Evolutionary conservation across 1,140 invertebrate genomes (phyloP), one percentile per base, ranked within the genome.

Genomic region (Ceratoteleas bidentatus): DNA sequence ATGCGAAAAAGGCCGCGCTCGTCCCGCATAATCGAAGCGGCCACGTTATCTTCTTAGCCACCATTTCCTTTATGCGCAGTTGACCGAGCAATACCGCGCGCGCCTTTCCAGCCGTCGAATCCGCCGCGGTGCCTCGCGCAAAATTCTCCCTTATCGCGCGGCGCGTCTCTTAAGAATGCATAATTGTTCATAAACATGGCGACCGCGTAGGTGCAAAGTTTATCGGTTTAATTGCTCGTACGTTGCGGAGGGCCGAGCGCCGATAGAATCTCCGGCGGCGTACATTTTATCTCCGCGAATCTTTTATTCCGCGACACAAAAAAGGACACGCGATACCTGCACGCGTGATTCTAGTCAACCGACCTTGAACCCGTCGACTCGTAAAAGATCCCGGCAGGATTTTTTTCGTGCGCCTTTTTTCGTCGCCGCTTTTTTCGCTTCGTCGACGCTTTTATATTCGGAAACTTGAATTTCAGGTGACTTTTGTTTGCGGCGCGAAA

Each of bases 151-250:
- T 77, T 77, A 69, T 81, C 79, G 68, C 33, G 16, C 61, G 15
- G 16, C 61, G 15, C 53, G 52, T 38, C 33, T 32, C 33, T 14
- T 57, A 66, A 72, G 62, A 60, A 50, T 58, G 56, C 65, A 40
- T 76, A 76, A 83, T 83, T 83, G 76, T 73, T 83, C 65, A 76
- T 79, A 83, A 79, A 79, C 54, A 76, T 83, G 74, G 76, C 72
- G 75, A 45, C 43, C 60, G 66, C 62, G 62, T 83, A 83, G 81
- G 81, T 79, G 81, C 75, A 83, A 83, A 83, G 81, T 83, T 79
- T 83, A 83, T 83, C 81, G 61, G 62, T 68, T 79, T 83, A 83
- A 83, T 83, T 83, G 66, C 81, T 72, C 72, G 53, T 78, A 77
- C 73, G 57, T 75, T 78, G 74, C 68, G 66, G 76, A 79, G 81